Base-by-base conservation (phyloP, 2,797 vertebrate genomes). In the Mallotus villosus region DNA sequence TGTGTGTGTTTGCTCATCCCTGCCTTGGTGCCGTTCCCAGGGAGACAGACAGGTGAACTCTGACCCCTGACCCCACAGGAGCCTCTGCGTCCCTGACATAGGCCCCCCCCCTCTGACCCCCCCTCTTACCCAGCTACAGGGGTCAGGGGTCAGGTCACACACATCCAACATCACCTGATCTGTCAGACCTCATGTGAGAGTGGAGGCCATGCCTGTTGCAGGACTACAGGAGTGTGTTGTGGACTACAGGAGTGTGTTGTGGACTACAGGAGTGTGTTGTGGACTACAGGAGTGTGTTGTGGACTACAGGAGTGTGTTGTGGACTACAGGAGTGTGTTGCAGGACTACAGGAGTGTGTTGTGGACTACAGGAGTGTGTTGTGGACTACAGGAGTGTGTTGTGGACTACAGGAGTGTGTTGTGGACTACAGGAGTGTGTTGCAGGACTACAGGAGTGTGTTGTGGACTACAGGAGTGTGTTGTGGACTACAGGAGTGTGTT, bases 1-100 rank as follows among this genome's bases (percentile, higher is more conserved):
- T 70, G 41, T 67, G 72, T 24, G 63, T 64, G 57, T 16, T 4
- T 69, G n/a, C 27, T 29, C 7, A 25, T 66, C 63, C 25, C 63
- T 7, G n/a, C 41, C 63, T 17, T 12, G 5, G 41, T 21, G 63
- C 37, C 24, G 24, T 76, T 81, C 70, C 78, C n/a, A 49, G 16
- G 60, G 37, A 41, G 46, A 53, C 3, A 27, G 8, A 19, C 55
- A 73, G 71, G 22, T 16, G 34, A 34, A 29, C 61, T 25, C 59
- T 17, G n/a, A 24, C 63, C 58, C 59, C 24, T 12, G 25, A 29
- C 14, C 5, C 3, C 49, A 21, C 19, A 29, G 41, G 34, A 34
- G 32, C 19, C 63, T 65, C 16, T 65, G 63, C 46, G 63, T 65
- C 34, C 63, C 2, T 46, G 21, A 24, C 16, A 8, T 25, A 60